phyloP scores from a whole-genome alignment of 1,140 invertebrate species.

The Cotesia glomerata region DNA sequence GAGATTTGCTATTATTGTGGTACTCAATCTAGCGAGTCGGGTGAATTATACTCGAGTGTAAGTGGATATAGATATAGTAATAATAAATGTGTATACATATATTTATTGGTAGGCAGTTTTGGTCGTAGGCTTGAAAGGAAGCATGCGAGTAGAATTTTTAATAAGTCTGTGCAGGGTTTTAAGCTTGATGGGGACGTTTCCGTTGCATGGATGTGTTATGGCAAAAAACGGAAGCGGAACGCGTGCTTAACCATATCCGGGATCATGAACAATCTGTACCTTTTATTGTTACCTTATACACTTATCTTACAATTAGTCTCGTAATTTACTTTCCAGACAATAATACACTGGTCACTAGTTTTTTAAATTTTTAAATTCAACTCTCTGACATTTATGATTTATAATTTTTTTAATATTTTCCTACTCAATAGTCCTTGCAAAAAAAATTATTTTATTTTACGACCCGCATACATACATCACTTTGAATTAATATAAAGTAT shows the following conservation, averaged over 20 bases:
- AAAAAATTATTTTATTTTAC: no score
- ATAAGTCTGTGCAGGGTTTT: not conserved
- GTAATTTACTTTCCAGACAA: not conserved
- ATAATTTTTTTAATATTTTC: no score
- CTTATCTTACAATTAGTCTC: not conserved
- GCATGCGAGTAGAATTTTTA: constrained; percentile 18
- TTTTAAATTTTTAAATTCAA: no score
- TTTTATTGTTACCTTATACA: not conserved
- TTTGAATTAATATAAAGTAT: no score
- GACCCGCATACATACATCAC: no score
- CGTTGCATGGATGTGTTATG: not conserved
- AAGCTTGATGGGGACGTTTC: constrained; percentile 11
- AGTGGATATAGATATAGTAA: no score
- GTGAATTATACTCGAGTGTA: no score
- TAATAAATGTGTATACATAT: not conserved
- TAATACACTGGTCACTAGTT: no score
- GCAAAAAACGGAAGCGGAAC: constrained; percentile 17
- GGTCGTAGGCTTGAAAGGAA: not conserved
- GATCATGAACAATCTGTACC: not conserved
- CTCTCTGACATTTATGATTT: no score
- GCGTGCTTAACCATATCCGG: constrained; percentile 21
- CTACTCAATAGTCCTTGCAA: no score
- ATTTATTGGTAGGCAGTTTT: not conserved
- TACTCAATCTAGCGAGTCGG: no score
- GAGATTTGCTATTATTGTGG: no score